These are phyloP conservation scores for Actinopyga echinites DNA, from an alignment of 53 echinoderm and acorn worm genomes.

Conservation along the genomic window DNA sequence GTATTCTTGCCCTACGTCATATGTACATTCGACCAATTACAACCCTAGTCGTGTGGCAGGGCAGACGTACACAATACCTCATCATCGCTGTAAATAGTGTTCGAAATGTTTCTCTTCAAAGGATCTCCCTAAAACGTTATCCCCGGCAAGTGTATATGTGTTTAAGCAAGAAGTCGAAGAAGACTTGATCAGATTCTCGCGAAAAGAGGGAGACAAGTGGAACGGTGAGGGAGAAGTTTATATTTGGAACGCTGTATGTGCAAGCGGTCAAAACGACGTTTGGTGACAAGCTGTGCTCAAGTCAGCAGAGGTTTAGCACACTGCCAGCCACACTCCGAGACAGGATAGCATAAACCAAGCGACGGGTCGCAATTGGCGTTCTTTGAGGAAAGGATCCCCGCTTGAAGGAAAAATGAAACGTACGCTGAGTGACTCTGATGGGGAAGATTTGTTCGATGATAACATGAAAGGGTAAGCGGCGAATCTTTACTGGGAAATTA, in stretches of 20 bases:
- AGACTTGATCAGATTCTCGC: too few species aligned
- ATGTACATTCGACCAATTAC: conserved; percentile 23
- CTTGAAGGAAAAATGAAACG: conserved; percentile 75
- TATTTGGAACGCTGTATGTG: conserved; percentile 28
- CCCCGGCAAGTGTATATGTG: too few species aligned
- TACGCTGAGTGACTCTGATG: conserved; percentile 92
- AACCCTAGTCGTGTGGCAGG: conserved; percentile 20
- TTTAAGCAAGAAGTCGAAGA: too few species aligned
- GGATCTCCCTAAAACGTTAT: too few species aligned
- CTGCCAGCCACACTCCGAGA: conserved; percentile 1
- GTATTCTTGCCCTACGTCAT: conserved; percentile 24
- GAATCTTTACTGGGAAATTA: too few species aligned
- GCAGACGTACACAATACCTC: not conserved
- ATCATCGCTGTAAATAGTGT: too few species aligned
- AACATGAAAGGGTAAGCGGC: conserved; percentile 89
- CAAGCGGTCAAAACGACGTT: conserved; percentile 32
- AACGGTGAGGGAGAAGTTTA: not conserved
- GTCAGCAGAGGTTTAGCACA: conserved; percentile 5
- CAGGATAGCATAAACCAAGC: not conserved
- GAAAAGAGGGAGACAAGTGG: too few species aligned
- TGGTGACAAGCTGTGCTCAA: conserved; percentile 5
- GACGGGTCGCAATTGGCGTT: not conserved
- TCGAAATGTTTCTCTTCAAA: too few species aligned
- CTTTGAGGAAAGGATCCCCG: not conserved
- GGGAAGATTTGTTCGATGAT: conserved; percentile 93